Base-by-base conservation (phyloP, 92 coral and sea anemone genomes). In the Heliopora coerulea region DNA sequence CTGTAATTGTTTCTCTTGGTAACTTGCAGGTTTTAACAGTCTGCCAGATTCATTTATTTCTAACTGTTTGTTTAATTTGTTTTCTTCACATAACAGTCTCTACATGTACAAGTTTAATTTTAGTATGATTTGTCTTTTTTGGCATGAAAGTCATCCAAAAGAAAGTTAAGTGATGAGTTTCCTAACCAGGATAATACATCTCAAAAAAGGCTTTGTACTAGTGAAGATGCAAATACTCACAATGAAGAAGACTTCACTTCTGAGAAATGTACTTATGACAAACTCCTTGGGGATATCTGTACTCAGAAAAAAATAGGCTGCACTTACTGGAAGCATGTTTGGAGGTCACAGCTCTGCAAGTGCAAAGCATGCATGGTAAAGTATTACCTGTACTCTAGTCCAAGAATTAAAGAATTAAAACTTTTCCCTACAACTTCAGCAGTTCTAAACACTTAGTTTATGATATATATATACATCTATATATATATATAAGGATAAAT, bases 261-360 rank as follows among this genome's bases (percentile, higher is more conserved):
- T 41, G 70, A 15, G 4, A 24, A 30, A 14, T 70, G 77, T 27
- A 19, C 58, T 24, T 70, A 70, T 20, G 11, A 54, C 15, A 70
- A 70, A 54, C 77, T 70, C 9, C 62, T 70, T 0, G 31, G 23
- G n/a, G 40, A 52, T 31, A n/a, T n/a, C n/a, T n/a, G n/a, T n/a
- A 27, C 39, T 12, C 31, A 30, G 25, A 52, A 73, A 21, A 74
- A 54, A 46, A 56, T 19, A 24, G 84, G 73, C 33, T 79, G 95
- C 27, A 69, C 95, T 0, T 95, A 77, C 61, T 95, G 99, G 99
- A 86, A 87, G 25, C 49, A 74, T 65, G 92, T 91, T 56, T 95
- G 99, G 99, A 83, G 99, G 56, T 73, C 83, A 2, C 86, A 90
- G 39, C 81, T 95, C 39, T 95, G 99, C 81, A 78, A 52, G 33